Conservation (phyloP, 64 coral and sea anemone species). For the Catalaphyllia jardinei region DNA sequence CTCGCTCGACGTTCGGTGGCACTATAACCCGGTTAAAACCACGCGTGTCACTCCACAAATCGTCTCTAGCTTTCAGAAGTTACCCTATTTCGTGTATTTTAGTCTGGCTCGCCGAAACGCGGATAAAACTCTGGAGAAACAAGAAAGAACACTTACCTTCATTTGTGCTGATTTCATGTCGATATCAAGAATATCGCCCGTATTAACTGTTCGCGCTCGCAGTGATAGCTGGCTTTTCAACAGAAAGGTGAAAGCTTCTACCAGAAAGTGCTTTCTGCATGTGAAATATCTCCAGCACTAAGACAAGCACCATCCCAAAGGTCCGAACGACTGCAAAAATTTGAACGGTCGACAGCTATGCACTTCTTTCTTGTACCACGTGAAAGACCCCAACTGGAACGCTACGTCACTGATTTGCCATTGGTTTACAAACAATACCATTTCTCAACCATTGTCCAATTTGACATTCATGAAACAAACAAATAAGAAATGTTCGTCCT, state of each 20-base stretch:
- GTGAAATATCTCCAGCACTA: not conserved
- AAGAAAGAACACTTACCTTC: not conserved
- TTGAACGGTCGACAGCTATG: not conserved
- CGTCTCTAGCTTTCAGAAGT: not conserved
- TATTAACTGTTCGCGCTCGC: not conserved
- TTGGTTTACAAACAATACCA: not conserved
- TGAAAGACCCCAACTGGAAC: not conserved
- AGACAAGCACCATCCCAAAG: not conserved
- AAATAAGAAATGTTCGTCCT: not conserved
- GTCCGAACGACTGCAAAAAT: not conserved
- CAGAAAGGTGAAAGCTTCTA: not conserved
- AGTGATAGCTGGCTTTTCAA: not conserved
- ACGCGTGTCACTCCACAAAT: no score
- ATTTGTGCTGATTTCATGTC: slow-evolving; percentile 17
- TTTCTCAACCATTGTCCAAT: not conserved
- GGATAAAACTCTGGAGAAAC: not conserved
- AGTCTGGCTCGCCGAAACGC: not conserved
- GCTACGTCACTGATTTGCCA: not conserved
- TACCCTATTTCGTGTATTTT: not conserved
- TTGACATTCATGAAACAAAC: not conserved
- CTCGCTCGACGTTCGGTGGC: no score
- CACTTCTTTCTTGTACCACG: not conserved
- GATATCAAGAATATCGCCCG: not conserved
- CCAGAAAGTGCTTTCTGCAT: not conserved
- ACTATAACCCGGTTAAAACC: no score